These are phyloP conservation scores for Gari tellinella DNA, from an alignment of 2,888 invertebrate genomes.

Conservation along the genomic window DNA sequence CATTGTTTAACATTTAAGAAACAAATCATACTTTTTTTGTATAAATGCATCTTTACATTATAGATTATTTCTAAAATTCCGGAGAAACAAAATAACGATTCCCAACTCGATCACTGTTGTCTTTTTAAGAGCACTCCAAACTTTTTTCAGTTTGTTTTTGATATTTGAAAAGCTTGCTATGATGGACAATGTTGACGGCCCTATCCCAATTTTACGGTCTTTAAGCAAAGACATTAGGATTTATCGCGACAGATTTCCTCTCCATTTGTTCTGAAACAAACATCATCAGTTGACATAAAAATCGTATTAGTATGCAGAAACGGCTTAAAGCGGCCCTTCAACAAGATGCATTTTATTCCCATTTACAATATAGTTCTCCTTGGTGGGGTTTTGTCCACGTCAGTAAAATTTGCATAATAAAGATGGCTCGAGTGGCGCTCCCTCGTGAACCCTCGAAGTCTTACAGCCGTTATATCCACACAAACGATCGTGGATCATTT, in stretches of 20 bases:
- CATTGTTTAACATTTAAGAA: too few species aligned
- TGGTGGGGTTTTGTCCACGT: constrained; percentile 40
- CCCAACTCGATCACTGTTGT: too few species aligned
- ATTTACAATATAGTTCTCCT: constrained; percentile 50
- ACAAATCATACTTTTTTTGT: too few species aligned
- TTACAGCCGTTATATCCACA: constrained; percentile 25
- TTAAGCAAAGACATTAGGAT: constrained; percentile 56
- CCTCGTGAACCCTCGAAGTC: constrained; percentile 34
- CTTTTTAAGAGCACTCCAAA: too few species aligned
- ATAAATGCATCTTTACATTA: too few species aligned
- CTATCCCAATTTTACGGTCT: constrained; percentile 23
- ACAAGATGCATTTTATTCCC: constrained; percentile 50
- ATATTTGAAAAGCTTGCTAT: too few species aligned
- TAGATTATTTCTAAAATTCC: too few species aligned
- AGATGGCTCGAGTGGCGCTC: constrained; percentile 41
- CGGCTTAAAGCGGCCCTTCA: constrained; percentile 46
- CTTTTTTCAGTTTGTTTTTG: too few species aligned
- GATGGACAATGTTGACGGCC: too few species aligned
- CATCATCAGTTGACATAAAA: constrained; percentile 58
- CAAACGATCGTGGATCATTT: constrained; percentile 34
- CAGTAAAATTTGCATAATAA: constrained; percentile 53
- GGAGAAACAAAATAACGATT: too few species aligned
- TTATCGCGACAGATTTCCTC: constrained; percentile 61
- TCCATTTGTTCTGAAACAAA: constrained; percentile 46
- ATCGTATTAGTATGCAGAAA: constrained; percentile 58